Base-by-base conservation (phyloP, 37 sponge, comb jelly and placozoan species). In the Aphrocallistes beatrix region DNA sequence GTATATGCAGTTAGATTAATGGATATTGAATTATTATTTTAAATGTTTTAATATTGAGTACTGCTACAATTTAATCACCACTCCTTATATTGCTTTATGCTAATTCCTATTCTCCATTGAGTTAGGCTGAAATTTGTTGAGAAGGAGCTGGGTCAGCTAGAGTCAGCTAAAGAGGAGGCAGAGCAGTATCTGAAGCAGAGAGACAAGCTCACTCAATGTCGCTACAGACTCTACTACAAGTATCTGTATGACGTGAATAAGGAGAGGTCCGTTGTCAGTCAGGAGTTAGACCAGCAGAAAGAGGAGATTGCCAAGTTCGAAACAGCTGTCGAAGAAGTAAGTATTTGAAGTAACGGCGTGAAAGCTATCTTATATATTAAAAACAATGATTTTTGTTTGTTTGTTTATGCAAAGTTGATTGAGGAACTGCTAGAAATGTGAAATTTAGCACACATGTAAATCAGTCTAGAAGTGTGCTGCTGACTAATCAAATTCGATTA, bases 101-200 rank as follows among this genome's bases (percentile, higher is more conserved):
- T 1, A 6, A 34, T 36, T 38, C 3, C 23, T 13, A 38, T 9
- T 28, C 85, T 39, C 28, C 87, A 96, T 94, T 37, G 93, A 36
- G 94, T 94, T 81, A 39, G 98, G 50, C 92, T 93, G 39, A 97
- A 94, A 60, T 91, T 87, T 0, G 92, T 91, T 81, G 98, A 97
- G 88, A 91, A 92, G 51, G 98, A 97, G 81, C 93, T 92, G 82
- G 83, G 82, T 51, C 83, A 87, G 38, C 86, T 97, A 37, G 98
- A 97, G 38, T 92, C 90, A 28, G 91, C 95, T 3, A 97, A 97
- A 50, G 87, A 91, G 37, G 98, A 97, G 81, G 98, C 98, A 16
- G 94, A 92, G 39, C 87, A 94, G 51, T 97, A 84, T 51, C 87
- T 97, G 21, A 81, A 88, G 21, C 45, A 90, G 83, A 89, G 94